These are phyloP conservation scores for Aphaenogaster rudis DNA, from an alignment of 1,140 invertebrate genomes.

Conservation along the genomic window DNA sequence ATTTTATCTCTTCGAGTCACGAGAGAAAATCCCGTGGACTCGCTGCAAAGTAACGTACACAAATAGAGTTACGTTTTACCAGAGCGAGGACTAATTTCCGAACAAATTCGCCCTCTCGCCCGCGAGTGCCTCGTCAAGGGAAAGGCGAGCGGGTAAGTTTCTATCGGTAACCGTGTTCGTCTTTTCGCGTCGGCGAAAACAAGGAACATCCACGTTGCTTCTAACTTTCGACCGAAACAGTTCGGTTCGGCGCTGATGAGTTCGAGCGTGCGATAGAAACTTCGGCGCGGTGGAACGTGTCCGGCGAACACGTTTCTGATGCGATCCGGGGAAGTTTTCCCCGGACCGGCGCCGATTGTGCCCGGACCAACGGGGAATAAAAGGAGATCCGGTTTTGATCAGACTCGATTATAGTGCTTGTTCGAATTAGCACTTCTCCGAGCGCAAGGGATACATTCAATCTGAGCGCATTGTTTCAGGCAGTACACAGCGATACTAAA, in stretches of 20 bases:
- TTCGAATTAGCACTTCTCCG: constrained; percentile 1
- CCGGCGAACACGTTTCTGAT: neutral
- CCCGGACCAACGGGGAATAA: constrained; percentile 10
- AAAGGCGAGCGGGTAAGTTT: constrained; percentile 3
- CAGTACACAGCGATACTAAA: too few species aligned
- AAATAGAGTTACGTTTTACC: constrained; percentile 13
- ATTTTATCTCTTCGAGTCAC: neutral
- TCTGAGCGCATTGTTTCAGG: neutral
- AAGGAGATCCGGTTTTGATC: constrained; percentile 29
- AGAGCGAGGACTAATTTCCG: constrained; percentile 23
- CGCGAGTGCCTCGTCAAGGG: neutral
- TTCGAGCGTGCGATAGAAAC: constrained; percentile 31
- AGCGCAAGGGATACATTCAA: neutral
- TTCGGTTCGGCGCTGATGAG: constrained; percentile 40
- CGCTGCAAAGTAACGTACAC: neutral
- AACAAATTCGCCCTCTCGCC: constrained; percentile 1
- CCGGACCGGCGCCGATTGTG: neutral
- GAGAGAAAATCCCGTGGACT: constrained; percentile 3
- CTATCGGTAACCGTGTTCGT: constrained; percentile 19
- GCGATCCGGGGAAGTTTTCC: constrained; percentile 15
- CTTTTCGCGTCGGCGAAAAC: constrained; percentile 47
- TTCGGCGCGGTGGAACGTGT: constrained; percentile 27
- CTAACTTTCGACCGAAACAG: constrained; percentile 52
- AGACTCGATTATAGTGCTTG: neutral
- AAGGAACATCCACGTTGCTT: constrained; percentile 21